Evolutionary conservation across 2,797 vertebrate genomes (phyloP), one percentile per base, ranked within the genome.

Genomic region (Vespertilio murinus): DNA sequence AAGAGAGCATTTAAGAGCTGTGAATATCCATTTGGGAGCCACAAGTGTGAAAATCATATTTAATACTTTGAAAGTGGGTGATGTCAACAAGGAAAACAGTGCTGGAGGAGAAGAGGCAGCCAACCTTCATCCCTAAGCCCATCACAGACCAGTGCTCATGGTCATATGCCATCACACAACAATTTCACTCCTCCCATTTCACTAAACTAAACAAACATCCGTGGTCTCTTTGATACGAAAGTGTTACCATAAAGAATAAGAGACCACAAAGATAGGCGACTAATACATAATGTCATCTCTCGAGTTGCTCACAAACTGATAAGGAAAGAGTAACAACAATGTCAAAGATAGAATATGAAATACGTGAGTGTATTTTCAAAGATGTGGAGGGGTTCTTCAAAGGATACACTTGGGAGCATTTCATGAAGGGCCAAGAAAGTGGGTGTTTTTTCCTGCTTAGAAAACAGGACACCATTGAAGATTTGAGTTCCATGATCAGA

Each of bases 1-100:
- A 80, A 52, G 65, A 83, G 59, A 88, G 49, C 22, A 91, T 78
- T 79, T 82, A 79, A 79, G 40, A 94, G 54, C 49, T 79, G 30
- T 81, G 70, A 69, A 86, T 38, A 65, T 6, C 65, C 61, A 38
- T 11, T 65, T 92, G 56, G 40, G 56, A 92, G 82, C 54, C 30
- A 84, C n/a, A 54, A 54, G 30, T 35, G 33, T 87, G 88, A 71
- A 65, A 65, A 83, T 30, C 38, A 17, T 35, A 75, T 90, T 95
- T 90, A 90, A 82, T 74, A 88, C 65, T 80, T 69, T 47, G 35
- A 47, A 75, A 40, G 33, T 61, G 14, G 69, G 73, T 90, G 74
- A 69, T 47, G 33, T 59, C 52, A 73, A 61, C 40, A 70, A 73
- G 38, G 59, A 79, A 93, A 40, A 69, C 20, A 86, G 30, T 82